Conservation (phyloP, 1,140 invertebrate genomes). For the Ylistrum balloti region DNA sequence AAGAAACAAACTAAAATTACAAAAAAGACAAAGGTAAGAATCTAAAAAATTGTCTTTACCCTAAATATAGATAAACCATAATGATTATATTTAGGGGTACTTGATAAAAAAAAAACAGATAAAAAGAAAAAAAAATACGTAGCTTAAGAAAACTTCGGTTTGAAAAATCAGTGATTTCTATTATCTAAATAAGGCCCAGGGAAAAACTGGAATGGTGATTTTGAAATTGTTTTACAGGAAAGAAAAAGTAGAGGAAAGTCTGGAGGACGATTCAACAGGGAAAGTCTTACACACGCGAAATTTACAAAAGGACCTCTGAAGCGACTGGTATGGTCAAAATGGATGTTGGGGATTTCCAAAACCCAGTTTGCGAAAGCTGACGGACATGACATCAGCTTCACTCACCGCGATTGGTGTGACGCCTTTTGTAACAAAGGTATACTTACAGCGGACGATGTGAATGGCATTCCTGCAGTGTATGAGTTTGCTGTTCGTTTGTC, state of each 20-base stretch:
- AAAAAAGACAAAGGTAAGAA: too few relatives aligned
- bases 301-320: conserved; percentile 58
- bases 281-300: conserved; percentile 37
- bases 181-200: too few relatives aligned
- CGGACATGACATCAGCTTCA: neutral
- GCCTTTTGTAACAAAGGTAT: conserved; percentile 48
- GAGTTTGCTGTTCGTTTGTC: conserved; percentile 61
- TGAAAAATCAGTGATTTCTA: too few relatives aligned
- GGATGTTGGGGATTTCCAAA: conserved; percentile 41
- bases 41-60: too few relatives aligned
- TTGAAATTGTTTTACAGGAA: neutral
- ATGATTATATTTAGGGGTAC: too few relatives aligned
- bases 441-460: conserved; percentile 44
- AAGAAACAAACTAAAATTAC: too few relatives aligned
- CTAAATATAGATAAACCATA: too few relatives aligned
- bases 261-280: neutral
- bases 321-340: conserved; percentile 60
- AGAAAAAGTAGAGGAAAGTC: neutral
- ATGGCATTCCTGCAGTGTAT: conserved; percentile 53
- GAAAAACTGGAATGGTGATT: too few relatives aligned
- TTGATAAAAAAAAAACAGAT: too few relatives aligned
- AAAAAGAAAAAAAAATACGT: too few relatives aligned
- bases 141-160: too few relatives aligned
- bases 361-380: neutral
- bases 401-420: conserved; percentile 25